A percentile compares a stretch with the other conserved stretches of the same genome.
These are phyloP conservation scores for Triplophysa siluroides DNA, from an alignment of 2,113 vertebrate genomes.

Conservation along the genomic window DNA sequence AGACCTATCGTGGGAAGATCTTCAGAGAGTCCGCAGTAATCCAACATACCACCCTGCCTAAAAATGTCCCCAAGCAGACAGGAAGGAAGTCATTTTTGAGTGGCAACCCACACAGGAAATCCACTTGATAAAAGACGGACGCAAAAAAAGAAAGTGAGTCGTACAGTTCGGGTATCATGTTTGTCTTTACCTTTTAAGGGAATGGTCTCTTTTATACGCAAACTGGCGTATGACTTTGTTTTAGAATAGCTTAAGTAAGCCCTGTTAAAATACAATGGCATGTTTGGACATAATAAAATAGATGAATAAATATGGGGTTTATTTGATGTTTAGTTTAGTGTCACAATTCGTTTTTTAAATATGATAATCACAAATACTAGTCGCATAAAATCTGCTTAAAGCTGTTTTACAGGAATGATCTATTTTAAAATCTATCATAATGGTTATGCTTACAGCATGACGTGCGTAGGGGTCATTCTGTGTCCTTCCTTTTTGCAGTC, in stretches of 20 bases:
- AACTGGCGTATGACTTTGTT: constrained; percentile 20
- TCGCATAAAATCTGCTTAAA: neutral
- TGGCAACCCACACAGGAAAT: constrained; percentile 65
- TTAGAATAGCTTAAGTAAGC: constrained; percentile 48
- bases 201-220: constrained; percentile 36
- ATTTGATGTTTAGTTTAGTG: constrained; percentile 52
- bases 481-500: neutral
- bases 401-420: neutral
- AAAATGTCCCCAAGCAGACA: constrained; percentile 68
- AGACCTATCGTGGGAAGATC: constrained; percentile 46
- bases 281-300: constrained; percentile 21
- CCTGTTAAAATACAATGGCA: constrained; percentile 57
- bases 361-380: too few species aligned
- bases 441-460: neutral
- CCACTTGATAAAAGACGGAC: constrained; percentile 63
- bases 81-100: constrained; percentile 79
- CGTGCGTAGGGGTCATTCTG: neutral
- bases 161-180: constrained; percentile 54
- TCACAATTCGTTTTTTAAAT: too few species aligned
- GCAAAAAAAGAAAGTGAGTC: constrained; percentile 55
- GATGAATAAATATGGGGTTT: constrained; percentile 59
- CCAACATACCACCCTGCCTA: constrained; percentile 69
- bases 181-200: constrained; percentile 74
- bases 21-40: constrained; percentile 18
- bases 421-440: neutral